These are phyloP conservation scores for Oscheius sp. DNA, from an alignment of 2,888 invertebrate species.

Conservation along the genomic window DNA sequence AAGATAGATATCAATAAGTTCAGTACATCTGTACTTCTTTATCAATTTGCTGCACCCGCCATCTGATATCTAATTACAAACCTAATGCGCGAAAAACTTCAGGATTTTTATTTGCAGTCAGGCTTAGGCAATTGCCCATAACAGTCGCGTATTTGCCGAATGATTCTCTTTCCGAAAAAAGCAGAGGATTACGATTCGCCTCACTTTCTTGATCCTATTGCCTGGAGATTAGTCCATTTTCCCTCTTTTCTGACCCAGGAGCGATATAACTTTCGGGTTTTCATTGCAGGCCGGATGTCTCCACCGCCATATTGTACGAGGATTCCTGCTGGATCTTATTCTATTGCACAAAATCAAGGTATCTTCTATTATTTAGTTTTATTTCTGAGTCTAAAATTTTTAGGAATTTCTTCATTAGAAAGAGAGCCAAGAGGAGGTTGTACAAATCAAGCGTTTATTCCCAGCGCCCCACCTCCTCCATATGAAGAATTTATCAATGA, in stretches of 20 bases:
- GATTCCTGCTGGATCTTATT: background rate
- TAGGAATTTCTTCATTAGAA: background rate
- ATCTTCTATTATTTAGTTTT: background rate
- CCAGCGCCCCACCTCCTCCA: background rate
- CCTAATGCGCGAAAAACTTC: no score
- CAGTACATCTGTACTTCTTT: no score
- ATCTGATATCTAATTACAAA: no score
- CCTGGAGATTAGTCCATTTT: conserved; percentile 6
- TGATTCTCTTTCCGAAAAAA: background rate
- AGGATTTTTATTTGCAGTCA: background rate
- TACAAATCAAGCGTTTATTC: background rate
- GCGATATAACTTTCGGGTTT: background rate
- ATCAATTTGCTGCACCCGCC: no score
- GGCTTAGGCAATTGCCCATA: background rate
- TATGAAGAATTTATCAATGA: background rate
- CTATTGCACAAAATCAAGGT: no score
- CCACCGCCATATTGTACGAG: background rate
- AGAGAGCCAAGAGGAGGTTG: conserved; percentile 1
- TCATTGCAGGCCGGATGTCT: background rate
- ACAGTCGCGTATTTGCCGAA: background rate
- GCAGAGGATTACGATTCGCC: no score
- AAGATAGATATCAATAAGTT: no score
- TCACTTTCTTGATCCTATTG: no score
- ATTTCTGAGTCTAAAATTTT: background rate
- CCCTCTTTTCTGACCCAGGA: background rate